phyloP scores from a whole-genome alignment of 2,113 vertebrate genomes.

The Malurus melanocephalus region DNA sequence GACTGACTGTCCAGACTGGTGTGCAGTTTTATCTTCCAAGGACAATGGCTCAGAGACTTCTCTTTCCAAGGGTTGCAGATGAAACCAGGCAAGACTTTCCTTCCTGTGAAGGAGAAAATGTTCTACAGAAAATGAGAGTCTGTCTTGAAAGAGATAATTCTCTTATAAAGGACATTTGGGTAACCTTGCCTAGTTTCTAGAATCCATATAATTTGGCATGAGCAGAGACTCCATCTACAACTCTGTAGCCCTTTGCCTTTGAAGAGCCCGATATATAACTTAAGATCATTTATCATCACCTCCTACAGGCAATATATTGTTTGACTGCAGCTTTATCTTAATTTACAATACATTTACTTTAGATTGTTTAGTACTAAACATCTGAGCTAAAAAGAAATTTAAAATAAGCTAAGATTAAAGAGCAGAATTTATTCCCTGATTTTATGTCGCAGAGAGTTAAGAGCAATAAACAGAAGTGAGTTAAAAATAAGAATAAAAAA shows the following conservation, averaged over 20 bases:
- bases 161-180: background rate
- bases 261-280: background rate
- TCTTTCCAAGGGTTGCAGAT: background rate
- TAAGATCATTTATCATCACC: background rate
- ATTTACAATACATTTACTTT: constrained; percentile 14
- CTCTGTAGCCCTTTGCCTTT: background rate
- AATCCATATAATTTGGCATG: background rate
- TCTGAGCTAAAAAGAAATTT: background rate
- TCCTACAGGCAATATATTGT: background rate
- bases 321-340: constrained; percentile 22
- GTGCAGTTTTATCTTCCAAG: background rate
- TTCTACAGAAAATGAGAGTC: background rate
- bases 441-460: constrained; percentile 16
- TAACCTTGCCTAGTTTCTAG: background rate
- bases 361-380: background rate
- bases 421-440: background rate
- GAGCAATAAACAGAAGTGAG: constrained; percentile 3
- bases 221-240: background rate
- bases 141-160: background rate
- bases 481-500: background rate
- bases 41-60: background rate
- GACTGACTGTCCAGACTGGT: background rate
- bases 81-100: background rate
- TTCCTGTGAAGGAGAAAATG: background rate
- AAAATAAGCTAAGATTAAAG: background rate